Evolutionary conservation across 2,797 vertebrate species (phyloP), one percentile per base, ranked within the genome.

Genomic region (Chelon auratus): DNA sequence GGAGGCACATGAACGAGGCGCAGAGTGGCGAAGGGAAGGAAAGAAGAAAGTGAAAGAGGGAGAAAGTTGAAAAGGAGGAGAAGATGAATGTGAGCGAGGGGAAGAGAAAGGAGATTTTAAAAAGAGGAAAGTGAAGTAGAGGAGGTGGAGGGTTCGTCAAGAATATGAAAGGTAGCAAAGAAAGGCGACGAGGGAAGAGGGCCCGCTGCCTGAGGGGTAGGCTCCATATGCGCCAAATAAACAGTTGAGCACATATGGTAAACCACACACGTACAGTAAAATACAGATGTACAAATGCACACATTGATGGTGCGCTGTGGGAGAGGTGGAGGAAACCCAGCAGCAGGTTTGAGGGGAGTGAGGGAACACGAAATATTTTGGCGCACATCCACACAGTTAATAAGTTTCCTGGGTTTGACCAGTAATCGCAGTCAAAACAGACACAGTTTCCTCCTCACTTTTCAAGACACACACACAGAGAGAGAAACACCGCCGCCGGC

Each of bases 191-290:
- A 75, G 72, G 65, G 66, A 68, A 66, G 76, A 76, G 52, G 62
- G 33, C 17, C 81, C 77, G 68, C 67, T 65, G 90, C 84, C 83
- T 82, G 68, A 84, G 82, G 80, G 89, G 83, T 72, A 72, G 73
- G 51, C 83, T 84, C 86, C 86, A 86, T 89, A 87, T 85, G 82
- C 66, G 85, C 82, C 86, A 89, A 88, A 82, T 85, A 87, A 84
- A 91, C 85, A 87, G 75, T 81, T 22, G 74, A 81, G 80, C 72
- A 52, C 85, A 91, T 87, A 84, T 84, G 87, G 82, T 78, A 54
- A 87, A 88, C 68, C 85, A 74, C 86, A 90, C 75, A 86, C n/a
- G 60, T 72, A 84, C 86, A 78, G 84, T 82, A 68, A 84, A 87
- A 81, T 81, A 83, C 80, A 87, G 81, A 89, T 75, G 77, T 73